Base-by-base conservation (phyloP, 92 coral and sea anemone species). In the Parazoanthus swiftii region DNA sequence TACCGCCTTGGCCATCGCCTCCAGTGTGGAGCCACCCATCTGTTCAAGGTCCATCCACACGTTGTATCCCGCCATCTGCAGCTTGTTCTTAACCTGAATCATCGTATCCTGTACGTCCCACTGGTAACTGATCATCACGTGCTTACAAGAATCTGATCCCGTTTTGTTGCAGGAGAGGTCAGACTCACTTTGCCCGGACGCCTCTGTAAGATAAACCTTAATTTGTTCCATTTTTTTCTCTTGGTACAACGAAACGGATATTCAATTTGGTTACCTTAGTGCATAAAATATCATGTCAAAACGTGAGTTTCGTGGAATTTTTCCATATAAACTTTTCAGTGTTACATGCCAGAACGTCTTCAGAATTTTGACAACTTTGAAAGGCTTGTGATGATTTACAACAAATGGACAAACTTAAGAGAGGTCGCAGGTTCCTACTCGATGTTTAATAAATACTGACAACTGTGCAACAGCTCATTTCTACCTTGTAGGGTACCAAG, bases 1-100 rank as follows among this genome's bases (percentile, higher is more conserved):
- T 50, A 94, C 98, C 42, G 98, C 98, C 21, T 74, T 88, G 46
- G 98, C 98, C 98, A 94, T 94, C 82, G 95, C 92, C 78, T 94
- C 95, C 65, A 94, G 89, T 20, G 98, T 94, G 76, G 98, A 94
- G 36, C 98, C 98, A 8, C 94, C 98, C 98, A 94, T 94, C 76
- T 94, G 92, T 36, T 94, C 98, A 33, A 94, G 80, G 82, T 94
- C 98, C 98, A 94, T 94, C 98, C 98, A 94, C 80, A 94, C 98
- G 18, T 90, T 89, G 89, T 74, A 94, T 56, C 98, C 98, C 11
- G 91, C 90, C 14, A 92, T 89, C 89, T 94, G 94, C 2, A 94
- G 90, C 76, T 86, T 85, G 90, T 85, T 91, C 89, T 91, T 94
- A 15, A 94, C 85, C 81, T 91, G 93, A 39, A 92, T 71, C 94